Evolutionary conservation across 2,113 vertebrate species (phyloP).

Genomic region (Sterna hirundo): DNA sequence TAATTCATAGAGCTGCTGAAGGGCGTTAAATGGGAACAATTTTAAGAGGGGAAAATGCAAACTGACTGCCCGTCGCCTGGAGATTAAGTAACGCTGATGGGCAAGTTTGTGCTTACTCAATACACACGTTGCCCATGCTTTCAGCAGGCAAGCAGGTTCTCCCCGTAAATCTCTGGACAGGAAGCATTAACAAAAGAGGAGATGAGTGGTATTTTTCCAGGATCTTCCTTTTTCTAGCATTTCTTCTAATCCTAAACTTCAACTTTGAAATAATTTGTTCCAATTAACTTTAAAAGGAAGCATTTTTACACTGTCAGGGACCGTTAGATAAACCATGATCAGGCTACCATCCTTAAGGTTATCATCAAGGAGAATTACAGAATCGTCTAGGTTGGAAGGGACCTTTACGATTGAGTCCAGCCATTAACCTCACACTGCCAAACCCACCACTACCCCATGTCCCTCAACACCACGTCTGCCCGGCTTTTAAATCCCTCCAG

Average conservation of each 20-base stretch:
- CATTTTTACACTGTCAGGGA: neutral
- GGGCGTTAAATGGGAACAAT: neutral
- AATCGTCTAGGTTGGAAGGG: neutral
- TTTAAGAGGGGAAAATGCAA: neutral
- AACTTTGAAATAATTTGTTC: neutral
- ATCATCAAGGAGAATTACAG: neutral
- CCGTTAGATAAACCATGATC: neutral
- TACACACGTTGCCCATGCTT: rapidly evolving
- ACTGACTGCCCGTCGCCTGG: neutral
- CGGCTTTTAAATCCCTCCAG: neutral
- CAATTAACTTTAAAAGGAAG: neutral
- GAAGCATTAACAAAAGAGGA: neutral
- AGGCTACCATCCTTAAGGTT: too few species aligned
- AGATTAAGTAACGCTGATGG: neutral
- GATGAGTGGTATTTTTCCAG: neutral
- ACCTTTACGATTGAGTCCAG: neutral
- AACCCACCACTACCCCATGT: neutral
- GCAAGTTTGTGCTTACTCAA: neutral
- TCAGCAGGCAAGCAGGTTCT: neutral
- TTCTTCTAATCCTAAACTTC: neutral
- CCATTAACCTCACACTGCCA: neutral
- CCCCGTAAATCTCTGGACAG: neutral
- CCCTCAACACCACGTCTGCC: neutral
- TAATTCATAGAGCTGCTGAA: neutral
- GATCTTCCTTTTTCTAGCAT: neutral